Percentiles rank a stretch among this genome's conserved stretches.
phyloP scores from a whole-genome alignment of 2,888 invertebrate genomes.

The Cryptophagus acutangulus region DNA sequence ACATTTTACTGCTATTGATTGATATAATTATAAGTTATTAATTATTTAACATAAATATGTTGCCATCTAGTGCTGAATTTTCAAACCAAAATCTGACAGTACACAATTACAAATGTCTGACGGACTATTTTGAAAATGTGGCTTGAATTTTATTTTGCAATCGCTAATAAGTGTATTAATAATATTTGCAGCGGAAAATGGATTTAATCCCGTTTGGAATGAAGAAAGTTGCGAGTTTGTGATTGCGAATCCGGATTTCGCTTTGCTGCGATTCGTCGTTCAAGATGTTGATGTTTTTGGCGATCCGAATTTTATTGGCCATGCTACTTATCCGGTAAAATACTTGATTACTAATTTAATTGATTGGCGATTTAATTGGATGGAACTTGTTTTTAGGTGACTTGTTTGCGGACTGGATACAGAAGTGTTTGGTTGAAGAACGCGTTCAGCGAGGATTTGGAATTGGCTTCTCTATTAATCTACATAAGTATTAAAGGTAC shows the following conservation, averaged over 20 bases:
- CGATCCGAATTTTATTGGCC: conserved; percentile 93
- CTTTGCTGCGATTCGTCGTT: conserved; percentile 80
- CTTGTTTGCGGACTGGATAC: conserved; percentile 77
- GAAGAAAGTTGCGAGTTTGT: conserved; percentile 75
- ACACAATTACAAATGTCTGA: too few species aligned
- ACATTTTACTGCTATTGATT: too few species aligned
- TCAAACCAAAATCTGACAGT: too few species aligned
- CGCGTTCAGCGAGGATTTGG: conserved; percentile 86
- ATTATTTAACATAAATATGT: too few species aligned
- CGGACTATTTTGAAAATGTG: too few species aligned
- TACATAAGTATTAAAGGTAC: conserved; percentile 64
- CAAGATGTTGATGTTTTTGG: conserved; percentile 98
- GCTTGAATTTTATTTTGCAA: too few species aligned
- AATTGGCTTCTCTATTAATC: conserved; percentile 83
- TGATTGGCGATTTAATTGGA: background rate
- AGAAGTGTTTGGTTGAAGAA: conserved; percentile 89
- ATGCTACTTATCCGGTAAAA: conserved; percentile 83
- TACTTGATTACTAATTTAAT: background rate
- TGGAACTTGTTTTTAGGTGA: conserved; percentile 51
- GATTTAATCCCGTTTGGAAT: conserved; percentile 90
- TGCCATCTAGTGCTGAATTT: too few species aligned
- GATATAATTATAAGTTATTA: too few species aligned
- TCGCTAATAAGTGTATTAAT: too few species aligned
- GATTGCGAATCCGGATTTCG: conserved; percentile 75
- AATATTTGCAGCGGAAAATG: conserved; percentile 81